These are phyloP conservation scores for Drosophila yakuba DNA, from an alignment of 1,140 invertebrate species.

Conservation along the genomic window DNA sequence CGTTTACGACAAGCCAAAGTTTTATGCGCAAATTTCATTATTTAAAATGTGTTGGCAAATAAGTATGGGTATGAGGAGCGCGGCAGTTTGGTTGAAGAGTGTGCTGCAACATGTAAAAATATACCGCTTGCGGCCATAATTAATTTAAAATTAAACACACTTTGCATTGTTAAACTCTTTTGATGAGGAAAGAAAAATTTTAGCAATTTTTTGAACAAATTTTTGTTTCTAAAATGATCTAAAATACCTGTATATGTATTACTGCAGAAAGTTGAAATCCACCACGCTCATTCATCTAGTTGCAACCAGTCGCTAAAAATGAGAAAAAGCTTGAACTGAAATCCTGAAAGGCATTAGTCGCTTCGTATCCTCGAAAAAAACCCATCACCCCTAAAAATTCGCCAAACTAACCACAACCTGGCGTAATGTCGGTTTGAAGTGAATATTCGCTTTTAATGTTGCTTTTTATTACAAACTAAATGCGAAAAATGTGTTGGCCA, in stretches of 20 bases:
- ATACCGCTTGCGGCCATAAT: constrained; percentile 41
- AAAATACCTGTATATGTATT: no score
- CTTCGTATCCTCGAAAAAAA: not conserved
- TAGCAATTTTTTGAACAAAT: not conserved
- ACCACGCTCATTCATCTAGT: not conserved
- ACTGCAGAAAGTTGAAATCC: no score
- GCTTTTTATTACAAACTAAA: constrained; percentile 67
- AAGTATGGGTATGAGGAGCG: not conserved
- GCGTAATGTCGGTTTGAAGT: constrained; percentile 44
- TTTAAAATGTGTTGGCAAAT: constrained; percentile 57
- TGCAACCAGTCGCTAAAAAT: not conserved
- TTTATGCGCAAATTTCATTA: constrained; percentile 73
- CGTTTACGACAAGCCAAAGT: constrained; percentile 60
- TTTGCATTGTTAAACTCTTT: constrained; percentile 36
- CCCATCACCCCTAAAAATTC: not conserved
- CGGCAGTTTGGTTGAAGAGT: not conserved
- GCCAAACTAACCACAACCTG: constrained; percentile 16
- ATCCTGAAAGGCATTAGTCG: constrained; percentile 7
- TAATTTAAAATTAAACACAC: constrained; percentile 67
- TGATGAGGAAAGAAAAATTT: not conserved
- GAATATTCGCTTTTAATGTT: constrained; percentile 67
- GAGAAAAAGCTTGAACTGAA: not conserved
- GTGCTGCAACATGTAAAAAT: constrained; percentile 9
- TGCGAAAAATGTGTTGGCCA: constrained; percentile 69
- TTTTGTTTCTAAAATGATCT: no score